These are phyloP conservation scores for Phymatocera aterrima DNA, from an alignment of 2,888 invertebrate species.

Conservation along the genomic window DNA sequence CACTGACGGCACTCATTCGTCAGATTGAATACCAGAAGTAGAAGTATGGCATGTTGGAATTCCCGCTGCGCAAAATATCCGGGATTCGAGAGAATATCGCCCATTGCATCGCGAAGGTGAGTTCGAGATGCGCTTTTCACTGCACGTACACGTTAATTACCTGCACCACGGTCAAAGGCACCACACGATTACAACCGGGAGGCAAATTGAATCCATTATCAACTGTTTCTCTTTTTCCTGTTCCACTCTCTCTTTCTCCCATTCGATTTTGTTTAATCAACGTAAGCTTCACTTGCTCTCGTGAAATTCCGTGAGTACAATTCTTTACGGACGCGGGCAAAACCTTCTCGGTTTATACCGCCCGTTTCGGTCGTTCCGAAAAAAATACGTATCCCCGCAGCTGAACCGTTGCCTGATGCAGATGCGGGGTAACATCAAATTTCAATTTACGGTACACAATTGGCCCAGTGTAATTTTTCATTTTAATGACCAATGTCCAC, in stretches of 20 bases:
- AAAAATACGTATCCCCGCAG: constrained; percentile 51
- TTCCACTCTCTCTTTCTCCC: too few relatives aligned
- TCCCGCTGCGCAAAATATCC: constrained; percentile 45
- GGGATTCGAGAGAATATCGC: constrained; percentile 2
- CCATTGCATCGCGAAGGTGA: not conserved
- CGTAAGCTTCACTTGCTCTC: too few relatives aligned
- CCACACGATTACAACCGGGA: too few relatives aligned
- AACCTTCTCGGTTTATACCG: not conserved
- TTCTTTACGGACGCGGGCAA: too few relatives aligned
- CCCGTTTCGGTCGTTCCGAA: not conserved
- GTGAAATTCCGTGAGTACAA: too few relatives aligned
- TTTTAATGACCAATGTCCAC: constrained; percentile 69
- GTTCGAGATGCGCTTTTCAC: too few relatives aligned
- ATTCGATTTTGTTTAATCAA: too few relatives aligned
- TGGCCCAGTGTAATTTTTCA: constrained; percentile 68
- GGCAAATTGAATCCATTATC: too few relatives aligned
- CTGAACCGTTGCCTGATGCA: constrained; percentile 56
- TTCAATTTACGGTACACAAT: constrained; percentile 61
- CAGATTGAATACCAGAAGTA: constrained; percentile 65
- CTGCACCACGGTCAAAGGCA: not conserved
- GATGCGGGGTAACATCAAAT: constrained; percentile 61
- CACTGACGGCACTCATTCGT: constrained; percentile 61
- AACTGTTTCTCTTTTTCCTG: too few relatives aligned
- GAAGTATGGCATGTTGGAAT: constrained; percentile 58
- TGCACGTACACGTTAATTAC: constrained; percentile 58